Conservation (phyloP, 2,888 invertebrate genomes). For the Eupsilia transversa region DNA sequence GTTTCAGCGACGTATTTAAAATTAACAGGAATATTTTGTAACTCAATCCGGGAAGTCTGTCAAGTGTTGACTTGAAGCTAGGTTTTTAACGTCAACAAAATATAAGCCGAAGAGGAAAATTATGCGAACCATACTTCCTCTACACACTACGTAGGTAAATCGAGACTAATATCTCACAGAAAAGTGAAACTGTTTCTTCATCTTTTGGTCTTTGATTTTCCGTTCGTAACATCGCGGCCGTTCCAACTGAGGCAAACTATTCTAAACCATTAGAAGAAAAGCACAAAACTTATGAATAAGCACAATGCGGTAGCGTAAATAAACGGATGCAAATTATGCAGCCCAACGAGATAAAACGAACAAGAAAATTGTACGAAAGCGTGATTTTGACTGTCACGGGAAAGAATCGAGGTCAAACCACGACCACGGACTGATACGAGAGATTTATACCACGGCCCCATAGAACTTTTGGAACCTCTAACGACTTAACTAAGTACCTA, state of each 20-base stretch:
- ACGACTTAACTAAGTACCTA: neutral
- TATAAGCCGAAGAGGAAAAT: constrained; percentile 1
- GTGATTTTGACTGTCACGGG: constrained; percentile 65
- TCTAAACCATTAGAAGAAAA: constrained; percentile 66
- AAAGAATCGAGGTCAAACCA: constrained; percentile 59
- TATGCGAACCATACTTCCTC: neutral
- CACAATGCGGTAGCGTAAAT: constrained; percentile 83
- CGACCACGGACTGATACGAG: constrained; percentile 25
- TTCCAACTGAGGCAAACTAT: constrained; percentile 36
- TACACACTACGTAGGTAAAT: neutral
- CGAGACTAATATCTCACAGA: neutral
- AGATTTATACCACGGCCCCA: neutral
- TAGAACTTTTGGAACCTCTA: constrained; percentile 1
- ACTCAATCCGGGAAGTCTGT: constrained; percentile 1
- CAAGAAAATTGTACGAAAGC: constrained; percentile 76
- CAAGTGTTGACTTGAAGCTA: neutral
- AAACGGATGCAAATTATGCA: constrained; percentile 80
- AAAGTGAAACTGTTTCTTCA: constrained; percentile 42
- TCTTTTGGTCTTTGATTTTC: constrained; percentile 21
- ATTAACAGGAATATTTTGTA: constrained; percentile 2
- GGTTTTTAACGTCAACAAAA: constrained; percentile 11
- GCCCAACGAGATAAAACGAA: constrained; percentile 76
- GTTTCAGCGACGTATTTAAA: neutral
- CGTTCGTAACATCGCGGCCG: constrained; percentile 25
- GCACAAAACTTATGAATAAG: constrained; percentile 75